Evolutionary conservation across 2,113 vertebrate genomes (phyloP).

Genomic region (Hypocryptadius cinnamomeus): DNA sequence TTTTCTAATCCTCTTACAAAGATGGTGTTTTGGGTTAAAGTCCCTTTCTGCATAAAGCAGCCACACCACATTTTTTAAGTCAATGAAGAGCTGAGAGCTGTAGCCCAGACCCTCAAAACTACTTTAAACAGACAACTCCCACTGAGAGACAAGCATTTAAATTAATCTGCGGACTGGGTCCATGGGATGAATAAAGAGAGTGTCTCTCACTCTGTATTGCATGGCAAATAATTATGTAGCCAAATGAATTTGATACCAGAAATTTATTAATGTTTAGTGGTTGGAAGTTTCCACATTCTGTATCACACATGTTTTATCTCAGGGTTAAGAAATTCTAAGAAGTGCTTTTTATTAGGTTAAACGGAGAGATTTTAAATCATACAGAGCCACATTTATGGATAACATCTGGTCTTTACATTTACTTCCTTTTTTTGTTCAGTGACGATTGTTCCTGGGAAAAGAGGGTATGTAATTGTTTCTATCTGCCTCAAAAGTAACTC

Average conservation of each 20-base stretch:
- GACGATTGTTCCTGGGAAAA: neutral
- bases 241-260: constrained; percentile 11
- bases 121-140: constrained; percentile 22
- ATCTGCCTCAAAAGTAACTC: neutral
- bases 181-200: neutral
- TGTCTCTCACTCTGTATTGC: neutral
- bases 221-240: neutral
- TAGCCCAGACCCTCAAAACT: constrained; percentile 7
- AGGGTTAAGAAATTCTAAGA: constrained; percentile 27
- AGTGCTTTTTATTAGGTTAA: constrained; percentile 41
- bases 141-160: constrained; percentile 31
- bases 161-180: neutral
- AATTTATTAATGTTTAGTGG: neutral
- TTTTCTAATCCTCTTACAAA: constrained; percentile 66
- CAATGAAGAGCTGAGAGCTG: constrained; percentile 18
- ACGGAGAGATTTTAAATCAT: constrained; percentile 24
- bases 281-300: neutral
- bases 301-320: constrained; percentile 33
- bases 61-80: constrained; percentile 39
- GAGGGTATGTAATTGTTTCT: neutral
- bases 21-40: constrained; percentile 59
- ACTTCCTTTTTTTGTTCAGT: neutral
- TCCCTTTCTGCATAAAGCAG: constrained; percentile 34
- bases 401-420: constrained; percentile 33
- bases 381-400: constrained; percentile 1